Base-by-base conservation (phyloP, 2,888 invertebrate species). In the Drosophila paramelanica region DNA sequence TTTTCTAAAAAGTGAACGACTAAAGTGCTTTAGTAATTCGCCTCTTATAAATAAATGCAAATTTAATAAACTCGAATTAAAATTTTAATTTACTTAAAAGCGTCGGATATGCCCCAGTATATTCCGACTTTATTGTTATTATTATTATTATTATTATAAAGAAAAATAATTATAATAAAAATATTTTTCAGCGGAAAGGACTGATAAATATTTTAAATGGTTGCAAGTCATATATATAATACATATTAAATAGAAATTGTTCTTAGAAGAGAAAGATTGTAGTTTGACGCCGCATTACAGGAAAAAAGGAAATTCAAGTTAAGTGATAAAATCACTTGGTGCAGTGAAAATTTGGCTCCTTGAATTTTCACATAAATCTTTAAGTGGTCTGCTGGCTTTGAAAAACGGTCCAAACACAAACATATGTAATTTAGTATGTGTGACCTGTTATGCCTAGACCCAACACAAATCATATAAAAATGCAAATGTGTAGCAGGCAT, bases 321-420 rank as follows among this genome's bases (percentile, higher is more conserved):
- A 20, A 42, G 8, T 25, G 23, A 45, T 49, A 57, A 62, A 49
- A 51, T 53, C n/a, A 39, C 51, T 66, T 68, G 43, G 55, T 42
- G 43, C 69, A 65, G 66, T 66, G 53, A 59, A 71, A 64, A 61
- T 47, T 77, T 73, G 11, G 43, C 47, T 58, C 65, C 46, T 73
- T 69, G 60, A 70, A 64, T 66, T 75, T 57, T 39, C 45, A 4
- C 79, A 77, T 86, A 79, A 77, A 73, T 80, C 83, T 81, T 60
- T 58, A 55, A 50, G 55, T 62, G 65, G 50, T 66, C 52, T 58
- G 4, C 13, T 36, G 36, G 42, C 49, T 50, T 51, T 58, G 51
- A 51, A 47, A 67, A 64, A 73, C 51, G 49, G 49, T 43, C 42
- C 27, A 55, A 58, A 42, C 10, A 59, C 41, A 41, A 14, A 25